These are phyloP conservation scores for Echinarachnius parma DNA, from an alignment of 53 echinoderm and acorn worm genomes.

Conservation along the genomic window DNA sequence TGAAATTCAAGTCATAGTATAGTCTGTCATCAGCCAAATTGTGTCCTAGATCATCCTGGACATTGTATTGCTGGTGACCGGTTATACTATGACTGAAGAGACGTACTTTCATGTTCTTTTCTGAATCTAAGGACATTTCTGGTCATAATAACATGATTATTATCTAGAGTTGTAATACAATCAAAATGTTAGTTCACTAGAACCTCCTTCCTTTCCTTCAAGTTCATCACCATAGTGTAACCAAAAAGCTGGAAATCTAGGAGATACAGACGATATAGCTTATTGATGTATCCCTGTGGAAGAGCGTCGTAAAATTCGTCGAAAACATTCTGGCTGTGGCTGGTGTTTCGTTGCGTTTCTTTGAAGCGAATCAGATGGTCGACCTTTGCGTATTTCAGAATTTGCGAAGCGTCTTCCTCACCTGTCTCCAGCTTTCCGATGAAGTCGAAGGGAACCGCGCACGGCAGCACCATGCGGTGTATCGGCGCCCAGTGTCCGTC, in stretches of 20 bases:
- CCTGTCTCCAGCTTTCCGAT: conserved; percentile 75
- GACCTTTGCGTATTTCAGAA: conserved; percentile 52
- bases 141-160: too few species aligned
- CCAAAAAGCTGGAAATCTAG: conserved; percentile 70
- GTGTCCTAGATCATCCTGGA: too few species aligned
- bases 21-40: too few species aligned
- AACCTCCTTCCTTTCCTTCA: background rate
- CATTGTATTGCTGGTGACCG: too few species aligned
- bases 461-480: conserved; percentile 67
- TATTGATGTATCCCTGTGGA: conserved; percentile 25
- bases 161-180: too few species aligned
- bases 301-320: conserved; percentile 49
- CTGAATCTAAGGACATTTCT: too few species aligned
- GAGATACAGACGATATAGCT: conserved; percentile 52
- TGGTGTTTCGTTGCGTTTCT: conserved; percentile 39
- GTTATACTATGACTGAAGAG: too few species aligned
- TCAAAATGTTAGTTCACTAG: background rate
- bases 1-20: too few species aligned
- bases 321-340: conserved; percentile 53
- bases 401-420: conserved; percentile 56
- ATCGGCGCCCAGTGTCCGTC: conserved; percentile 80
- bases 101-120: too few species aligned
- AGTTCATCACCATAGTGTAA: conserved; percentile 11
- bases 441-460: conserved; percentile 58
- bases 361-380: conserved; percentile 67